Conservation (phyloP, 2,888 invertebrate species). For the Creontiades dilutus region DNA sequence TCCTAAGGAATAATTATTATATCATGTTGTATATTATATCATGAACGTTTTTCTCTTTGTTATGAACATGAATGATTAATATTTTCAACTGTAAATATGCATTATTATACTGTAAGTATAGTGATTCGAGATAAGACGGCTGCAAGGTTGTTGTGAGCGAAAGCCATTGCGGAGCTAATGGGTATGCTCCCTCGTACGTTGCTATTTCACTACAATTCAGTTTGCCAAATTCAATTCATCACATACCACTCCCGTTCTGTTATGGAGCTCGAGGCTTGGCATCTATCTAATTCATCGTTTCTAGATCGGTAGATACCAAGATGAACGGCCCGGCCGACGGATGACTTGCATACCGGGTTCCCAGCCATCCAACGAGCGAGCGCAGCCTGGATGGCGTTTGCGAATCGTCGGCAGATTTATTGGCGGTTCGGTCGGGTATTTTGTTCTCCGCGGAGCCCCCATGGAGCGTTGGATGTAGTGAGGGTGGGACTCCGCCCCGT, state of each 20-base stretch:
- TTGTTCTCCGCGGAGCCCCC: not conserved
- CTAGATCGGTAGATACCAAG: not conserved
- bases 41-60: no score
- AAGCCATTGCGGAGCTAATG: not conserved
- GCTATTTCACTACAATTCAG: not conserved
- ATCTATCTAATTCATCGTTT: constrained; percentile 9
- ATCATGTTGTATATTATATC: no score
- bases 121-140: no score
- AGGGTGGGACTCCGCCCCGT: not conserved
- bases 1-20: no score
- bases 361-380: not conserved
- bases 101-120: no score
- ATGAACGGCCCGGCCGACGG: constrained; percentile 24
- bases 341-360: constrained; percentile 14
- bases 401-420: constrained; percentile 27
- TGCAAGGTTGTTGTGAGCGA: no score
- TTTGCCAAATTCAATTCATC: constrained; percentile 12
- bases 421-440: constrained; percentile 22
- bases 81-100: no score
- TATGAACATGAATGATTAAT: no score
- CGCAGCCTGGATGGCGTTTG: not conserved
- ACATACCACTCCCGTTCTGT: not conserved
- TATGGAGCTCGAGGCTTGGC: not conserved
- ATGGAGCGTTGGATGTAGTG: not conserved
- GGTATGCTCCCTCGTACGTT: not conserved